Evolutionary conservation across 1,140 invertebrate genomes (phyloP).

Genomic region (Drosophila tani): DNA sequence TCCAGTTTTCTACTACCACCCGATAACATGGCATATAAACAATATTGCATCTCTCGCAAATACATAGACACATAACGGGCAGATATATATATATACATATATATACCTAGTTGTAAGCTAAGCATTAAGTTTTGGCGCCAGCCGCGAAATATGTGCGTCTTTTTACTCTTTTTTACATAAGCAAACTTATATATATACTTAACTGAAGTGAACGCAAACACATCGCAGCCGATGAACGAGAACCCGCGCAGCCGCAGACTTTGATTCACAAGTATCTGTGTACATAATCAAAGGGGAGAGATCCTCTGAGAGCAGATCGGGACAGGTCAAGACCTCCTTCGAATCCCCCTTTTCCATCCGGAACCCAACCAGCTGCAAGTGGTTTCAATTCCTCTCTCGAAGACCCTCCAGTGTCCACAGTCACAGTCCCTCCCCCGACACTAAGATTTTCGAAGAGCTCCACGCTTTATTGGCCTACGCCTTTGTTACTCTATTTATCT

Average conservation of each 20-base stretch:
- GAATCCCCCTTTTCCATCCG: background rate
- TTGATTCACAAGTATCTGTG: constrained; percentile 20
- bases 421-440: background rate
- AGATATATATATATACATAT: constrained; percentile 43
- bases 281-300: background rate
- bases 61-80: constrained; percentile 37
- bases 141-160: constrained; percentile 47
- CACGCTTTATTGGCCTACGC: constrained; percentile 50
- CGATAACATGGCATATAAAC: constrained; percentile 44
- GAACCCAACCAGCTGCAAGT: constrained; percentile 31
- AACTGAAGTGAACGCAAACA: constrained; percentile 38
- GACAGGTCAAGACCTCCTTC: constrained; percentile 5
- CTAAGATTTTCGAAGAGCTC: constrained; percentile 24
- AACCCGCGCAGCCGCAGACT: constrained; percentile 14
- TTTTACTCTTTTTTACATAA: constrained; percentile 74
- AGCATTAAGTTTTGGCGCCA: constrained; percentile 56
- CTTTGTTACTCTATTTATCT: constrained; percentile 53
- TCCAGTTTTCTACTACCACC: constrained; percentile 62
- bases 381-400: constrained; percentile 30
- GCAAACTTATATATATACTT: constrained; percentile 29
- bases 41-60: constrained; percentile 39
- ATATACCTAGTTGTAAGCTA: constrained; percentile 56
- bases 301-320: constrained; percentile 15
- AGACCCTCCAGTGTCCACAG: background rate
- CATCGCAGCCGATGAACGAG: constrained; percentile 1